Base-by-base conservation (phyloP, 2,888 invertebrate species). In the Leptopilina syphax region DNA sequence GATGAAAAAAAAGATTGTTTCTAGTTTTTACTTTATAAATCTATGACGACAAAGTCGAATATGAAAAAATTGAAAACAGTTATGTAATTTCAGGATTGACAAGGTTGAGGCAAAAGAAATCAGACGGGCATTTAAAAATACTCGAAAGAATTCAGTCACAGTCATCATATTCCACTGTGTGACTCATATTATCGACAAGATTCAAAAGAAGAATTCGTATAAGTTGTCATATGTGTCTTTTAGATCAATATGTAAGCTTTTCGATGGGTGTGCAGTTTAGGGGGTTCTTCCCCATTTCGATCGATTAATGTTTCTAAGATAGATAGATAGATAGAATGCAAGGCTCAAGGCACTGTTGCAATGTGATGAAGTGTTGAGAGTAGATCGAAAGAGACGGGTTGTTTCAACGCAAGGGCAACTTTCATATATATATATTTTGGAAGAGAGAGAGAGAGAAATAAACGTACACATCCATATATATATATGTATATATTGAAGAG, bases 361-460 rank as follows among this genome's bases (percentile, higher is more conserved):
- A 73, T 73, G 70, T 70, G 70, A 70, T 70, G 50, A 70, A 68
- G 50, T 54, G 70, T 57, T 70, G 70, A 70, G 70, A 70, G 70
- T 13, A 73, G 70, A 50, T 73, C 54, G 70, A 73, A 50, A 73
- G 70, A 54, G 70, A 73, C n/a, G 70, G 34, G 57, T 57, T 73
- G 70, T 57, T 73, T 8, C 34, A n/a, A 60, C 60, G 60, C 60
- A 60, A 60, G n/a, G 60, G 18, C n/a, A 60, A 60, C 18, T 18
- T 18, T 81, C 79, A 76, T 68, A 70, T 79, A 63, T 79, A 77
- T 77, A 60, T 79, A 79, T 47, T 9, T 47, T 9, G 47, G 9
- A 47, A 47, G 81, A 77, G 73, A 73, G 76, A 80, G 63, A 78
- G 78, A 76, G 73, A 47, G 47, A 47, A 47, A 47, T 47, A 47